phyloP scores from a whole-genome alignment of 2,888 invertebrate genomes.

The Anagyrus pseudococci region DNA sequence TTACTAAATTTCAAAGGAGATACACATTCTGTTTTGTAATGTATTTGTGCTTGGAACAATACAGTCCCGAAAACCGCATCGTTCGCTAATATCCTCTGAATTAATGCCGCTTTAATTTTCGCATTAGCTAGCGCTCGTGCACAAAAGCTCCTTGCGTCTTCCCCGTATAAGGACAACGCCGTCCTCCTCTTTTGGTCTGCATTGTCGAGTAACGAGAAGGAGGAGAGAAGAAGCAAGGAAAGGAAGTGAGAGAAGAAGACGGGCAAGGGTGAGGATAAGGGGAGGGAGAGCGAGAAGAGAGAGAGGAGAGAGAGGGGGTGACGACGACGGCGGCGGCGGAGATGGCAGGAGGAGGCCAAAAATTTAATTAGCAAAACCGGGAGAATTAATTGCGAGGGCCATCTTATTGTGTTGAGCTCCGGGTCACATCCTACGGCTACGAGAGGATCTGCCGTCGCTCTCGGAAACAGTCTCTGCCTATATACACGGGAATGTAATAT shows the following conservation, averaged over 20 bases:
- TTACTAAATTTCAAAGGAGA: too few species aligned
- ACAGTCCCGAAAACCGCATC: slow-evolving; percentile 18
- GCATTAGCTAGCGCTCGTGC: slow-evolving; percentile 23
- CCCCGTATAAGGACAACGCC: slow-evolving; percentile 15
- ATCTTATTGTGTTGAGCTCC: slow-evolving; percentile 53
- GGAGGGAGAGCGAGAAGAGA: slow-evolving; percentile 18
- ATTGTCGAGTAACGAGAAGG: slow-evolving; percentile 3
- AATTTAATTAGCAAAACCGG: slow-evolving; percentile 60
- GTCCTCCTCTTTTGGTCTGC: too few species aligned
- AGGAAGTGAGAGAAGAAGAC: slow-evolving; percentile 12
- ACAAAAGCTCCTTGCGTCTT: slow-evolving; percentile 26
- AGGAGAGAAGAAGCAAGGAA: slow-evolving; percentile 20
- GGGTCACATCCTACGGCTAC: slow-evolving; percentile 14
- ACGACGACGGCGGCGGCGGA: slow-evolving; percentile 8
- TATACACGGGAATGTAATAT: slow-evolving; percentile 60
- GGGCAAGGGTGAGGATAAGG: too few species aligned
- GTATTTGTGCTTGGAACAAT: not conserved
- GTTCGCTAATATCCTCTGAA: slow-evolving; percentile 36
- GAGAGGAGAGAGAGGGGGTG: slow-evolving; percentile 1
- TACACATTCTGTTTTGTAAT: too few species aligned
- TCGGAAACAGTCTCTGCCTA: slow-evolving; percentile 42
- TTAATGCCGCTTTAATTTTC: slow-evolving; percentile 37
- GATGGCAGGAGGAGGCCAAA: slow-evolving; percentile 46
- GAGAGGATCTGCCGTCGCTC: not conserved
- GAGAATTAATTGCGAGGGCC: slow-evolving; percentile 59